Conservation (phyloP, 1,140 invertebrate genomes). For the Chelonus insularis region DNA sequence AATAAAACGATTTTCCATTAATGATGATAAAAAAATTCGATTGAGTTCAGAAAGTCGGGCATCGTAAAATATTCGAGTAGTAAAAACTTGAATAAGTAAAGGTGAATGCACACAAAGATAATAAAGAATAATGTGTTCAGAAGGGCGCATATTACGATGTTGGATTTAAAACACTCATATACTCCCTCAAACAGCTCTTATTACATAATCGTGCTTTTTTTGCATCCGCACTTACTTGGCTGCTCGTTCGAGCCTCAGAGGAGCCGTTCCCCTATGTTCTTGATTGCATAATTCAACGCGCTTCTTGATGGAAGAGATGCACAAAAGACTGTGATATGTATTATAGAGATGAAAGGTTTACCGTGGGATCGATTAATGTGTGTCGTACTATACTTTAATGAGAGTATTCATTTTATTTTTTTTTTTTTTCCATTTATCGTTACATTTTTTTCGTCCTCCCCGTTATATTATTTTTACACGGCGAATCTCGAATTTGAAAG, state of each 20-base stretch:
- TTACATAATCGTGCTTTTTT: conserved; percentile 16
- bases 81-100: neutral
- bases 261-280: conserved; percentile 4
- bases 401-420: too few species aligned
- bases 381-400: too few species aligned
- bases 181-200: conserved; percentile 1
- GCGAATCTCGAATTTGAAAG: too few species aligned
- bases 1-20: too few species aligned
- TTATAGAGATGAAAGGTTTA: neutral
- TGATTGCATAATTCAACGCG: conserved; percentile 16
- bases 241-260: neutral
- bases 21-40: too few species aligned
- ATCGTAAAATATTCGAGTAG: too few species aligned
- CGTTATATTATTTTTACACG: neutral
- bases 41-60: too few species aligned
- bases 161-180: conserved; percentile 16
- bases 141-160: neutral
- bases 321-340: neutral
- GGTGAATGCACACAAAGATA: neutral
- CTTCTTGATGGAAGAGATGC: neutral
- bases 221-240: neutral
- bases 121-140: neutral
- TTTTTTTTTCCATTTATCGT: neutral
- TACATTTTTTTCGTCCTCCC: neutral
- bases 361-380: too few species aligned